Evolutionary conservation across 2,888 invertebrate genomes (phyloP), one percentile per base, ranked within the genome.

Genomic region (Trichogramma evanescens): DNA sequence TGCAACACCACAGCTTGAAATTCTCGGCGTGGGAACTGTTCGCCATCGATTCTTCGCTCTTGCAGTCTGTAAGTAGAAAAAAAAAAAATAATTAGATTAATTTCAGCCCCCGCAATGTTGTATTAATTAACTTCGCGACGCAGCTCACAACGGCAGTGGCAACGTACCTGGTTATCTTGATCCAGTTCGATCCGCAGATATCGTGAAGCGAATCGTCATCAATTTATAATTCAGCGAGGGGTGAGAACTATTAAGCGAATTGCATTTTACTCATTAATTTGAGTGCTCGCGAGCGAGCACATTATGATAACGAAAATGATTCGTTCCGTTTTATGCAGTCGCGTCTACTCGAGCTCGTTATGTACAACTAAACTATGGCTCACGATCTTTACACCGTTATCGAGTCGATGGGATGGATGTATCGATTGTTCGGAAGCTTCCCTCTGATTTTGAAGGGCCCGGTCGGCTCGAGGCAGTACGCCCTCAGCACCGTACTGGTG

Each of bases 1-100:
- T 64, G 41, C 48, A 61, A 5, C 65, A 65, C 44, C 49, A 56
- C 26, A 54, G 63, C 56, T 46, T 64, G 7, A 10, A 26, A n/a
- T 66, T 66, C 45, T 50, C 63, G 39, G 65, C 62, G 8, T 50
- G 54, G 13, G 59, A 58, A 5, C 51, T 66, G 5, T 64, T 64
- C 60, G 10, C 61, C 10, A 50, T 64, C 7, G 59, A 62, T 42
- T 48, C 59, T 6, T 58, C 58, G 3, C 51, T 64, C 5, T 38
- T 64, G 8, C 56, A 61, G 43, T 62, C 62, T 4, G 62, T 64
- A 55, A 61, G 46, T 43, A 13, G 8, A 41, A 26, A 13, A 41
- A 26, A 41, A 26, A 9, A 43, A 44, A 38, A 6, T 4, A n/a
- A n/a, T 3, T 45, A 42, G 2, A 9, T 26, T 4, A 13, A 44